Conservation (phyloP, 2,888 invertebrate species). For the Stenolophus ochropezus region DNA sequence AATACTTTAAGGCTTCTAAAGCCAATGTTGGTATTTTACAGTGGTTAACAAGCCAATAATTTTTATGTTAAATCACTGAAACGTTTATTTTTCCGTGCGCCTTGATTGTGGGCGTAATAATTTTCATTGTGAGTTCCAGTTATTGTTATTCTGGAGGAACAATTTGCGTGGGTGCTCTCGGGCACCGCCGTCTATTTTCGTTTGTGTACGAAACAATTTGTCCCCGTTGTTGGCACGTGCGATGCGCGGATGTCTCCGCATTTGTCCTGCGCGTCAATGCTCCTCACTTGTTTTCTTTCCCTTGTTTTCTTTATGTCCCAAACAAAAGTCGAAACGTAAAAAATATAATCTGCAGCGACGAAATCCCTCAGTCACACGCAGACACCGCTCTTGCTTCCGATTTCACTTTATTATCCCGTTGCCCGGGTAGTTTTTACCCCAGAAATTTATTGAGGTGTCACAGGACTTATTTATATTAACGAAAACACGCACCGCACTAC, state of each 20-base stretch:
- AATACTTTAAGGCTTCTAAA: no score
- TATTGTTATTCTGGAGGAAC: no score
- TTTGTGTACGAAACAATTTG: constrained; percentile 45
- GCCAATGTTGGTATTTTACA: no score
- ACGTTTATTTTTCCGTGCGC: no score
- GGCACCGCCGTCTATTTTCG: neutral
- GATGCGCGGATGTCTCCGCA: constrained; percentile 25
- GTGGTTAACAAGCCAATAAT: no score
- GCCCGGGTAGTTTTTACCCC: neutral
- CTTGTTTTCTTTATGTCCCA: constrained; percentile 41
- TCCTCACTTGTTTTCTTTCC: constrained; percentile 37
- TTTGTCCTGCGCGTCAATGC: constrained; percentile 41
- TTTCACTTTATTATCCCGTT: constrained; percentile 35
- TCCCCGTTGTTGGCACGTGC: constrained; percentile 41
- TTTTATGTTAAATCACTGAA: no score
- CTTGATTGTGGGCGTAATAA: no score
- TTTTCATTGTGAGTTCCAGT: no score
- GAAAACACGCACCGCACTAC: neutral
- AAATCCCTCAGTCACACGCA: neutral
- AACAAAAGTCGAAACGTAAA: constrained; percentile 48
- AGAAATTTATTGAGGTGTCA: constrained; percentile 17
- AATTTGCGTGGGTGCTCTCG: neutral
- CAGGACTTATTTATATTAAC: neutral
- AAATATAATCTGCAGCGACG: constrained; percentile 33
- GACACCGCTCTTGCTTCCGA: constrained; percentile 21